A percentile compares a stretch with the other conserved stretches of the same genome.
These are phyloP conservation scores for Ophthalmolycus amberensis DNA, from an alignment of 2,113 vertebrate species.

Conservation along the genomic window DNA sequence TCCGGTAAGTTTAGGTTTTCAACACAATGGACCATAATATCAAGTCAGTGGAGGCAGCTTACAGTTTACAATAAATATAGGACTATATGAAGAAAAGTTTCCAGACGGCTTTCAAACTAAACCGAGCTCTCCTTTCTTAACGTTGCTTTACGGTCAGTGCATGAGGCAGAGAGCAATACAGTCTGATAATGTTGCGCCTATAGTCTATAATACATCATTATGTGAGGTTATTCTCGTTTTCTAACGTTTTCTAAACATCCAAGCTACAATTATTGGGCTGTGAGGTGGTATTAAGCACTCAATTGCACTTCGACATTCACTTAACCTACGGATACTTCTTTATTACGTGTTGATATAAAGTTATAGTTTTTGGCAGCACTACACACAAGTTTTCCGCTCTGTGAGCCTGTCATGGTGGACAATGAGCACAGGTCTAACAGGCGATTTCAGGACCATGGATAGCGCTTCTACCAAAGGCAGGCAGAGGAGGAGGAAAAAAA, in stretches of 20 bases:
- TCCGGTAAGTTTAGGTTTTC: neutral
- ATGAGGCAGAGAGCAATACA: neutral
- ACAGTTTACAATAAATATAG: neutral
- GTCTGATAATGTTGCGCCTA: neutral
- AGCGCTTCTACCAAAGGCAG: constrained; percentile 11
- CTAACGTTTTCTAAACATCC: neutral
- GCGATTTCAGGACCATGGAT: constrained; percentile 70
- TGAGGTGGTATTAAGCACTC: neutral
- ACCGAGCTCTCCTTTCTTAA: neutral
- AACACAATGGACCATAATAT: neutral
- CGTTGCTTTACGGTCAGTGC: neutral
- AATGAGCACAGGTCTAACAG: neutral
- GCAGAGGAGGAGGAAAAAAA: neutral
- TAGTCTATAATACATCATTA: neutral
- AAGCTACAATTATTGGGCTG: too few relatives aligned
- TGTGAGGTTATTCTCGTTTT: neutral
- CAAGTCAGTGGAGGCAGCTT: neutral
- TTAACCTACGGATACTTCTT: neutral
- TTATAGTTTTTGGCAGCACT: neutral
- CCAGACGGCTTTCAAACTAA: too few relatives aligned
- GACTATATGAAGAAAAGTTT: too few relatives aligned
- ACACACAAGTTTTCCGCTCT: neutral
- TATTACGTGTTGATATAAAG: neutral
- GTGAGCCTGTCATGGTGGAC: too few relatives aligned
- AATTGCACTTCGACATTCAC: neutral